Percentiles rank a stretch among this genome's conserved stretches.
phyloP scores from a whole-genome alignment of 2,113 vertebrate genomes.

The Rhea americana region DNA sequence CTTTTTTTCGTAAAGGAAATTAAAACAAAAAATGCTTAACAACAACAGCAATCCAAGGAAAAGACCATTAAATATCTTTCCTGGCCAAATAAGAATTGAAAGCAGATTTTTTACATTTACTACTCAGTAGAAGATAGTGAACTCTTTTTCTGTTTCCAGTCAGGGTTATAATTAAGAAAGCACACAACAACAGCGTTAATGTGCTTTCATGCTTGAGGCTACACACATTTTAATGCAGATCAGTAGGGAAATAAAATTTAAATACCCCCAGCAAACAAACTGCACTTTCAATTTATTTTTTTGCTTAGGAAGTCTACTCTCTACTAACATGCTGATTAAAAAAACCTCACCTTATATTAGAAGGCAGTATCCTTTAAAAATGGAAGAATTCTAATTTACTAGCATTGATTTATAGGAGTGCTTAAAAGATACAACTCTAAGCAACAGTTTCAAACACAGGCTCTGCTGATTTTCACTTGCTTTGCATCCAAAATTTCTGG shows the following conservation, averaged over 20 bases:
- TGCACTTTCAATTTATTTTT: background rate
- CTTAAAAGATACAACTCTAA: background rate
- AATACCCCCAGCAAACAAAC: background rate
- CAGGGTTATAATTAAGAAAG: conserved; percentile 26
- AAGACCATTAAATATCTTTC: background rate
- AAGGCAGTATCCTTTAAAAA: background rate
- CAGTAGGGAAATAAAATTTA: background rate
- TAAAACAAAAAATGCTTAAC: background rate
- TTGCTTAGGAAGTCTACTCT: background rate
- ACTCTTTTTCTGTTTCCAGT: background rate
- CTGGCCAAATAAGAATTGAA: background rate
- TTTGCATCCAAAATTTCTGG: background rate
- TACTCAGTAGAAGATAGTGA: background rate
- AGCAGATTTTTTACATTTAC: background rate
- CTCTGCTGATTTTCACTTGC: background rate
- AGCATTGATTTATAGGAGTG: background rate
- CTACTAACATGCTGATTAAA: background rate
- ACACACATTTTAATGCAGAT: conserved; percentile 8
- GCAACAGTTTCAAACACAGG: background rate
- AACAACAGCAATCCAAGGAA: background rate
- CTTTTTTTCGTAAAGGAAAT: background rate
- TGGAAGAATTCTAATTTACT: background rate
- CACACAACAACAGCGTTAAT: background rate
- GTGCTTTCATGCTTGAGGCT: background rate
- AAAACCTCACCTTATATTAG: background rate